These are phyloP conservation scores for Danionella cerebrum DNA, from an alignment of 2,113 vertebrate genomes.

Conservation along the genomic window DNA sequence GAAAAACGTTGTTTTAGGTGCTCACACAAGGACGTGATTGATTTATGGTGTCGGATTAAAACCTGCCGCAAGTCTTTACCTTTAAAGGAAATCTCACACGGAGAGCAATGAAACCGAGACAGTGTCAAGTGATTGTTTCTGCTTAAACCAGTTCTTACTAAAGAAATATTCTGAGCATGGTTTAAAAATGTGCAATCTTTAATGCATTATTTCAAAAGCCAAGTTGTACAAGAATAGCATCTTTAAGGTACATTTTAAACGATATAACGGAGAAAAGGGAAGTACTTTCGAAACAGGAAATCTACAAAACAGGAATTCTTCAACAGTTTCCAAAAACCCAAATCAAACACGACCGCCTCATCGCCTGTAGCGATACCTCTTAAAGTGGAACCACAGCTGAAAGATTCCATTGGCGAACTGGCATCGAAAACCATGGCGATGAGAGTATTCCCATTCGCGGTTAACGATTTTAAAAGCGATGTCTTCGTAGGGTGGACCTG, in stretches of 20 bases:
- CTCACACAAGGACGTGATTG: too few relatives aligned
- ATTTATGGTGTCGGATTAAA: neutral
- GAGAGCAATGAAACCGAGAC: neutral
- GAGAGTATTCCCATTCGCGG: constrained; percentile 95
- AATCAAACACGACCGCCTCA: constrained; percentile 38
- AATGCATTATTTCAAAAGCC: neutral
- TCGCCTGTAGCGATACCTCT: constrained; percentile 90
- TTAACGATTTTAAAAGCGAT: constrained; percentile 96
- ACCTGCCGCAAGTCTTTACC: neutral
- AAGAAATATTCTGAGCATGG: neutral
- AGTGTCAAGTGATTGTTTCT: neutral
- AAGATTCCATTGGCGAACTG: constrained; percentile 97
- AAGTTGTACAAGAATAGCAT: neutral
- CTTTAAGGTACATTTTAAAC: neutral
- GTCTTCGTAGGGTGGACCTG: constrained; percentile 92
- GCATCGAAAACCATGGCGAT: constrained; percentile 94
- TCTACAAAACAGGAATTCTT: neutral
- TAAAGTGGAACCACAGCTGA: constrained; percentile 98
- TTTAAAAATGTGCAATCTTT: neutral
- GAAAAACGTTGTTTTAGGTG: neutral
- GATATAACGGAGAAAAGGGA: too few relatives aligned
- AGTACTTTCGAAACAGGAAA: neutral
- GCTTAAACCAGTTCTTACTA: neutral
- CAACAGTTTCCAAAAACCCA: neutral
- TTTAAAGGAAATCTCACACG: neutral